Evolutionary conservation across 2,888 invertebrate species (phyloP), one percentile per base, ranked within the genome.

Genomic region (Colostygia pectinataria): DNA sequence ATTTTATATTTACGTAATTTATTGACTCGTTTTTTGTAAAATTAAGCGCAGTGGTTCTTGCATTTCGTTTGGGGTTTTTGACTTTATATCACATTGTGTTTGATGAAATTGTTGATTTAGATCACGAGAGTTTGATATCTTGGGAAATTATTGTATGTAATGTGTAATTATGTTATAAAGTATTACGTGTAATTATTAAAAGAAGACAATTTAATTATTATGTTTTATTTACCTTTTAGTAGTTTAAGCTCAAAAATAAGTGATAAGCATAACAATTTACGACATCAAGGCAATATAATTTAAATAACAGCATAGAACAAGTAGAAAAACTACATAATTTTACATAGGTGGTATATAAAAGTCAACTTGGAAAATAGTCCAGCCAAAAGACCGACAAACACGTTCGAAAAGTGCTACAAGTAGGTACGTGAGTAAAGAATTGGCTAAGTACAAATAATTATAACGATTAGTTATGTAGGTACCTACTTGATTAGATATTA

Each of bases 171-270:
- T 88, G 89, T 90, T 90, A 87, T 85, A 80, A 88, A 88, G 86
- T 89, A 90, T 89, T 88, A 90, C 79, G 77, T 87, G 86, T 89
- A 89, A 90, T 86, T 88, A 90, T 88, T 87, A 87, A 90, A 90
- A 88, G 79, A 80, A 87, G 86, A 87, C 84, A 80, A 85, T 85
- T 87, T 82, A 84, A 83, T 78, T 77, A 78, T 58, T 46, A 44
- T 65, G 74, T 81, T 78, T 77, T 70, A 55, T 38, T 31, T 25
- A 32, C 27, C 13, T 12, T 25, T 38, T 8, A 31, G 14, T 12
- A 20, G 2, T 24, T 34, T 20, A 20, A 23, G 36, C 27, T 15
- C 13, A 18, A 27, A 39, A 6, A 10, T 34, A 32, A 10, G 5
- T 14, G 10, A 18, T 46, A 47, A 29, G 36, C 29, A 18, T 46